These are phyloP conservation scores for Brachionus rubens DNA, from an alignment of 1,140 invertebrate genomes.

Conservation along the genomic window DNA sequence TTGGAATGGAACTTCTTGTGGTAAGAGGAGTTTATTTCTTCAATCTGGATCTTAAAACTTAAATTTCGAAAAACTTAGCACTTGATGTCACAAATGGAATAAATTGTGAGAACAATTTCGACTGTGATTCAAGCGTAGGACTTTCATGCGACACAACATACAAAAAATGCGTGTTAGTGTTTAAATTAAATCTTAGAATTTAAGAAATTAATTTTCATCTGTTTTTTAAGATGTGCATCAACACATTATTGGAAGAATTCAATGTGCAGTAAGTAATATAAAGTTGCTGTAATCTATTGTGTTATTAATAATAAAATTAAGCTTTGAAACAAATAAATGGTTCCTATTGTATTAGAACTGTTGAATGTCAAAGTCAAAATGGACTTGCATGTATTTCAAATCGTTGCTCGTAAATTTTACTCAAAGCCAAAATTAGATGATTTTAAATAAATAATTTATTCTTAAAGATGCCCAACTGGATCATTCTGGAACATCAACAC, in stretches of 20 bases:
- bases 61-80: not conserved
- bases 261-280: too few relatives aligned
- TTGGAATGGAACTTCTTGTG: constrained; percentile 44
- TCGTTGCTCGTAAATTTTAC: not conserved
- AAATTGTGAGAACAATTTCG: constrained; percentile 26
- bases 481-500: not conserved
- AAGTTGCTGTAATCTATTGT: too few relatives aligned
- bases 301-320: not conserved
- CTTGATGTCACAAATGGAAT: not conserved
- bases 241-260: too few relatives aligned
- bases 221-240: too few relatives aligned
- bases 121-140: constrained; percentile 30
- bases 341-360: not conserved
- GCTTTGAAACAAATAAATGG: constrained; percentile 37
- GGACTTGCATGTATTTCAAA: not conserved
- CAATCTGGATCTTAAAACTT: not conserved
- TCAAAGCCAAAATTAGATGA: not conserved
- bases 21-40: not conserved
- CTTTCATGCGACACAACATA: not conserved
- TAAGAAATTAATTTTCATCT: not conserved
- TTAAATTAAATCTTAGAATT: too few relatives aligned
- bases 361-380: constrained; percentile 35
- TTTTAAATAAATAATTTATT: not conserved
- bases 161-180: constrained; percentile 16
- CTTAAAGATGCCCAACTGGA: not conserved